Base-by-base conservation (phyloP, 2,888 invertebrate genomes). In the Merodon equestris region DNA sequence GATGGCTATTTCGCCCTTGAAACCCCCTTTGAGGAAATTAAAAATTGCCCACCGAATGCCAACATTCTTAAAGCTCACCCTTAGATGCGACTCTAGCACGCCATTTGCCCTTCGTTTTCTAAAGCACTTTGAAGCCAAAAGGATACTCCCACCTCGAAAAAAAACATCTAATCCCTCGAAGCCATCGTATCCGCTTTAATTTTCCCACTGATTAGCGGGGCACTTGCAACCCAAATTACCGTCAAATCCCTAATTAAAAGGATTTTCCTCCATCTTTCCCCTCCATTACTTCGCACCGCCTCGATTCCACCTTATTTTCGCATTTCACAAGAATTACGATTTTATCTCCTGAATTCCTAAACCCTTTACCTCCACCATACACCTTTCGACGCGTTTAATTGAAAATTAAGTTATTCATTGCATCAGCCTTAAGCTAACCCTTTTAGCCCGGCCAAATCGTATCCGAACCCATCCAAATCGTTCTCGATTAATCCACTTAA, bases 371-470 rank as follows among this genome's bases (percentile, higher is more conserved):
- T 18, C 9, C 12, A 12, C 36, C 13, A n/a, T 45, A 56, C 54
- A 53, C 42, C 40, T 40, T 57, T 51, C 3, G 34, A n/a, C 34
- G 15, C 47, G 13, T 56, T 57, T 76, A 76, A 76, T 76, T 76
- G 76, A 76, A 76, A 76, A 72, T 61, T 72, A 72, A 72, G 60
- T 77, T 72, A 77, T 77, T 77, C 67, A 72, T 67, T 77, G 72
- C 12, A 4, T 44, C 53, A 48, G 40, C 50, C 40, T 67, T 47
- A 14, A 14, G 1, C 40, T 40, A 47, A 40, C 48, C n/a, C 14
- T 17, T 42, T 38, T 14, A 19, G 34, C 48, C 57, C 17, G 13
- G n/a, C 18, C 27, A 27, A 27, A 27, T 27, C 27, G 27, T 4
- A 27, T n/a, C n/a, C n/a, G n/a, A n/a, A n/a, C n/a, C n/a, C n/a